A percentile compares a stretch with the other conserved stretches of the same genome.
Conservation (phyloP, 2,888 invertebrate species). For the Petrolisthes manimaculis region DNA sequence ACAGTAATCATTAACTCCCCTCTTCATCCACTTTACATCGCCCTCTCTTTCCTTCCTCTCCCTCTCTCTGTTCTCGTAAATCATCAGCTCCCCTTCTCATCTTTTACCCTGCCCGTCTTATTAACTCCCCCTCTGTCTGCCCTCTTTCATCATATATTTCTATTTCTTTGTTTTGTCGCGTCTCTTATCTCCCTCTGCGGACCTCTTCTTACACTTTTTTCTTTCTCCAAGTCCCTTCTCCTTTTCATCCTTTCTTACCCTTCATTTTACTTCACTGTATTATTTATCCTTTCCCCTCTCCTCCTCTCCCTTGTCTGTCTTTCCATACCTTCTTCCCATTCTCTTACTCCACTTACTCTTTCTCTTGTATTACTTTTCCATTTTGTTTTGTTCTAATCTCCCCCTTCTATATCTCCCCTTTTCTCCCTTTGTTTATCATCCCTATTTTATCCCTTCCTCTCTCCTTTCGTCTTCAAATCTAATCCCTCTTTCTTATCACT, state of each 20-base stretch:
- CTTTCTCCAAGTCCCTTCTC: background rate
- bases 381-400: background rate
- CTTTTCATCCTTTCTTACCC: background rate
- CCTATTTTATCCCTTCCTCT: background rate
- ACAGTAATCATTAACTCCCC: no score
- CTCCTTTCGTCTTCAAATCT: background rate
- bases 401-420: background rate
- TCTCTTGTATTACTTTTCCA: background rate
- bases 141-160: background rate
- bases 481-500: background rate
- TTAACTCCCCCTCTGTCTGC: no score
- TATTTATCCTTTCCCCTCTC: background rate
- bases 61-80: background rate
- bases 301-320: background rate
- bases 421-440: conserved; percentile 11
- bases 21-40: no score
- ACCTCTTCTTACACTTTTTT: no score
- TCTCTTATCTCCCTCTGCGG: background rate
- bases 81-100: no score
- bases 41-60: background rate
- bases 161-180: background rate
- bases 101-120: no score
- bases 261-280: background rate
- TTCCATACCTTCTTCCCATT: background rate
- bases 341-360: background rate